phyloP scores from a whole-genome alignment of 2,797 vertebrate genomes.

The Sphenopsis melanotis region DNA sequence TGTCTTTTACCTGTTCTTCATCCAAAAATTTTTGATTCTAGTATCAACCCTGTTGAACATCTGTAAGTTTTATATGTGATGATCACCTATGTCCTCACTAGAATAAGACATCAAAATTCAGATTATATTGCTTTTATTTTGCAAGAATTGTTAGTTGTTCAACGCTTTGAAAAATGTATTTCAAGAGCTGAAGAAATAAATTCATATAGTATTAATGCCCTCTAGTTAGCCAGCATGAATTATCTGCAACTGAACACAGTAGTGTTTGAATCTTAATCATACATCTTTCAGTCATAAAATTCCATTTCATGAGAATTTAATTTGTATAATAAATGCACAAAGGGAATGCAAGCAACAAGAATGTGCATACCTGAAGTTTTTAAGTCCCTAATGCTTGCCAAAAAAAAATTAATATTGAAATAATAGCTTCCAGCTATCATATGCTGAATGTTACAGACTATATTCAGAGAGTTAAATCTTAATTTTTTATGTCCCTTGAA shows the following conservation, averaged over 20 bases:
- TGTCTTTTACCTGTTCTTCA: background rate
- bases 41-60: background rate
- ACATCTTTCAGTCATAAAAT: background rate
- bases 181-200: background rate
- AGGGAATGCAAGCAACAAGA: background rate
- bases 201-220: background rate
- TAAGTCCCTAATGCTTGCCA: background rate
- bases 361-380: background rate
- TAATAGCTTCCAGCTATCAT: background rate
- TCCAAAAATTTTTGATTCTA: rapidly evolving
- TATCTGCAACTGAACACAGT: background rate
- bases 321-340: background rate
- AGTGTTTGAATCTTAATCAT: background rate
- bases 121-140: background rate
- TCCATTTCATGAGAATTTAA: background rate
- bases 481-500: background rate
- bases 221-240: background rate
- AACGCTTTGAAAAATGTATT: background rate
- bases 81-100: background rate
- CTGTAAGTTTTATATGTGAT: background rate
- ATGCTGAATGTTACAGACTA: background rate
- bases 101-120: background rate
- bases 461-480: background rate
- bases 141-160: background rate
- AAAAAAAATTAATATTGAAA: background rate